Percentiles rank a stretch among this genome's conserved stretches.
These are phyloP conservation scores for Nasonia giraulti DNA, from an alignment of 1,140 invertebrate species.

Conservation along the genomic window DNA sequence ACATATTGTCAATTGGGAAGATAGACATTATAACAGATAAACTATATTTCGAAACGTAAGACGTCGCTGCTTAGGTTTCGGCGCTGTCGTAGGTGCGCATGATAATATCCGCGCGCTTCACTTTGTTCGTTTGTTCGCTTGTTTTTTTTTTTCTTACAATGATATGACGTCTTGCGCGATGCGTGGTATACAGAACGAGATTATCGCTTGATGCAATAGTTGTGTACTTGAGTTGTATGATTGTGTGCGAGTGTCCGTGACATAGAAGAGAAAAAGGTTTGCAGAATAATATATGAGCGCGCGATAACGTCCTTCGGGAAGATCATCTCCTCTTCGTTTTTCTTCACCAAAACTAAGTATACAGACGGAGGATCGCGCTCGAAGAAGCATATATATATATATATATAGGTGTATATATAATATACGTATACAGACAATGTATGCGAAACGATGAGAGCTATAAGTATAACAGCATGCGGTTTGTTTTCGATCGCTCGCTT, in stretches of 20 bases:
- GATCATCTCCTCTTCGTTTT: constrained; percentile 2
- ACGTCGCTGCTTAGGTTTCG: constrained; percentile 45
- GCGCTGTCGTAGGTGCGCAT: constrained; percentile 2
- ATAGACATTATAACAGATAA: constrained; percentile 71
- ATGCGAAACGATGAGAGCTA: constrained; percentile 10
- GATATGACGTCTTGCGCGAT: constrained; percentile 41
- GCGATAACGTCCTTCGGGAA: constrained; percentile 29
- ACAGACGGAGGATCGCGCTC: neutral
- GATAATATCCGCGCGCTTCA: constrained; percentile 6
- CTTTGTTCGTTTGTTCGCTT: neutral
- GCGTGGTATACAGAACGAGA: constrained; percentile 25
- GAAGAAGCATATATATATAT: neutral
- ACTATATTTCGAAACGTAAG: constrained; percentile 69
- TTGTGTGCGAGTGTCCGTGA: constrained; percentile 28
- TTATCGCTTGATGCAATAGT: constrained; percentile 27
- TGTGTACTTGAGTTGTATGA: neutral
- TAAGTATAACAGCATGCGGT: constrained; percentile 12
- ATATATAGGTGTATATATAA: neutral
- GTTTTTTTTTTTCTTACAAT: constrained; percentile 28
- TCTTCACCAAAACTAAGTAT: neutral
- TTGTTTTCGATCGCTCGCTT: constrained; percentile 13
- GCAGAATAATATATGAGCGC: constrained; percentile 23
- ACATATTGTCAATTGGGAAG: constrained; percentile 71
- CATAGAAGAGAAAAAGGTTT: constrained; percentile 38
- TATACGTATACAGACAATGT: neutral